Base-by-base conservation (phyloP, 2,888 invertebrate species). In the Plutella xylostella region DNA sequence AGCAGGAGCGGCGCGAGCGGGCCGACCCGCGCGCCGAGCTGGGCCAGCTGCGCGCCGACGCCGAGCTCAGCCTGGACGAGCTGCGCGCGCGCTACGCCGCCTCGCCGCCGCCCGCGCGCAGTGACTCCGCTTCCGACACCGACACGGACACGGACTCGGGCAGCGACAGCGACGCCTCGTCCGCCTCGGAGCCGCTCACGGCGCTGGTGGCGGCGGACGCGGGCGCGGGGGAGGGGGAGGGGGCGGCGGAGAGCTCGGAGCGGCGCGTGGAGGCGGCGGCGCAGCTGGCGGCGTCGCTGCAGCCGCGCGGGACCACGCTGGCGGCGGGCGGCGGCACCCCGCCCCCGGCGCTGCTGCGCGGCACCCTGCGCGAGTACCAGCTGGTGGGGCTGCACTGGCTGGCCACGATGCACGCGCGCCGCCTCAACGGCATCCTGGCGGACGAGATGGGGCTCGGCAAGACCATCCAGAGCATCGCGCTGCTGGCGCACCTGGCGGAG, bases 391-490 rank as follows among this genome's bases (percentile, higher is more conserved):
- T 98, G 59, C 97, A 98, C 77, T 98, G 98, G 98, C 85, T 98
- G 58, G 96, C 96, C 45, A 96, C 97, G 11, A 95, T 98, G 93
- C 93, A 93, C 69, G 94, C 97, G 60, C 90, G 96, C 61, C 92
- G 94, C 67, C 85, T 98, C 50, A 98, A 98, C 79, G 98, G 97
- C 50, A 97, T 98, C 66, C 86, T 98, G 45, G 97, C 97, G 12
- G 97, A 97, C 79, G 97, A 97, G 85, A 97, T 97, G 97, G 97
- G 97, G 60, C 86, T 97, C 54, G 97, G 97, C 52, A 97, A 97
- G 86, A 97, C 97, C 17, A 97, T 98, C 63, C 98, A 97, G 85
- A 98, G 97, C 0, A 97, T 98, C 61, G 94, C 97, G 7, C 85
- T 98, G 53, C 80, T 98, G 51, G 96, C 97, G 19, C 97, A 98